Conservation (phyloP, 2,797 vertebrate genomes). For the Pterois miles region DNA sequence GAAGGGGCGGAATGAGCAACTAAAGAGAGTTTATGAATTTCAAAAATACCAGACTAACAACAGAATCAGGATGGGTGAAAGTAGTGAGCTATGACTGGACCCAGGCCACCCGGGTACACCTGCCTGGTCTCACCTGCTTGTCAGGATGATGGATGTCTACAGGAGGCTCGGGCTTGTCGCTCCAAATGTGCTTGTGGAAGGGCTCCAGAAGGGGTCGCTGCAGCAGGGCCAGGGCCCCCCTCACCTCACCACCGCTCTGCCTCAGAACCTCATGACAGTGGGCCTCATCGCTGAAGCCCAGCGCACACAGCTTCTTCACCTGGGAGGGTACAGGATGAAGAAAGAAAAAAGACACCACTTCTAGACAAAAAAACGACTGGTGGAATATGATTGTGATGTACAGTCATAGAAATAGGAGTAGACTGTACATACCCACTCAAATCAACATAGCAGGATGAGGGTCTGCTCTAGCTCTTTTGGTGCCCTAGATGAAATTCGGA, state of each 20-base stretch:
- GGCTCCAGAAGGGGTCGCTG: slow-evolving; percentile 86
- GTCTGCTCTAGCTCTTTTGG: no score
- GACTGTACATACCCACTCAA: no score
- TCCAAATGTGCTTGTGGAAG: slow-evolving; percentile 90
- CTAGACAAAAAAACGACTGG: background rate
- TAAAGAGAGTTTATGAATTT: no score
- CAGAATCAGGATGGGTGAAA: no score
- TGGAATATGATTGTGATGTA: background rate
- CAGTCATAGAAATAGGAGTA: no score
- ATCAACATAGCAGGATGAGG: no score
- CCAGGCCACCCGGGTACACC: no score
- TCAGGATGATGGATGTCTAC: slow-evolving; percentile 85
- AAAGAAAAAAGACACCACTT: background rate
- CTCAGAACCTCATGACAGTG: slow-evolving; percentile 85
- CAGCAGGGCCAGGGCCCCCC: slow-evolving; percentile 85
- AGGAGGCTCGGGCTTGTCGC: slow-evolving; percentile 79
- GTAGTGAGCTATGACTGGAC: no score
- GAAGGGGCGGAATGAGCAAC: no score
- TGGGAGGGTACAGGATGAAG: slow-evolving; percentile 39
- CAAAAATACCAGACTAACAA: no score
- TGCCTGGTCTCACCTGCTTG: slow-evolving; percentile 82
- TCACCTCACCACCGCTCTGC: slow-evolving; percentile 87
- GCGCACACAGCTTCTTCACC: slow-evolving; percentile 83
- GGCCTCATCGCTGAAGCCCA: slow-evolving; percentile 83
- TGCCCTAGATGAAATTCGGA: no score